Conservation (phyloP, 2,888 invertebrate genomes). For the Euzetes globulus region DNA sequence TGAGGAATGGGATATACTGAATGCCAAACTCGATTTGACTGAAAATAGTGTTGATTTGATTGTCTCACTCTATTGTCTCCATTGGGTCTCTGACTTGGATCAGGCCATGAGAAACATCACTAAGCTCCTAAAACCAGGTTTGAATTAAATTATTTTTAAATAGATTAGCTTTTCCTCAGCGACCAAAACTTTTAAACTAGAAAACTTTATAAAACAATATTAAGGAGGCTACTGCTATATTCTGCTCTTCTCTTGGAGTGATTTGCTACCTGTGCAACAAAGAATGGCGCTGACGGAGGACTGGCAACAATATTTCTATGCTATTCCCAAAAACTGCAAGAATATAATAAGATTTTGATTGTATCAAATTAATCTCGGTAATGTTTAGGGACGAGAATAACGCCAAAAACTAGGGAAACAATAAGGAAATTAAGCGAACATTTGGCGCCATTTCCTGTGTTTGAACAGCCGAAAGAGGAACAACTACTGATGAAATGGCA, state of each 20-base stretch:
- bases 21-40: neutral
- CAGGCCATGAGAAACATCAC: slow-evolving; percentile 35
- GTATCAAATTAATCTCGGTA: neutral
- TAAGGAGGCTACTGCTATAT: slow-evolving; percentile 32
- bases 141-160: neutral
- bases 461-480: slow-evolving; percentile 7
- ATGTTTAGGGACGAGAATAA: neutral
- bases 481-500: slow-evolving; percentile 19
- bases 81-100: slow-evolving; percentile 36
- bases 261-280: slow-evolving; percentile 29
- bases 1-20: slow-evolving; percentile 15
- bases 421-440: neutral
- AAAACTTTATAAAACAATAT: neutral
- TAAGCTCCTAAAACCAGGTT: slow-evolving; percentile 33
- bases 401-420: neutral
- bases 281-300: slow-evolving; percentile 13
- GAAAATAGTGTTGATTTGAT: slow-evolving; percentile 25
- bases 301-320: slow-evolving; percentile 28
- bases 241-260: slow-evolving; percentile 30
- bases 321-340: neutral
- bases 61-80: slow-evolving; percentile 36
- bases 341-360: neutral
- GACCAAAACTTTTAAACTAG: neutral
- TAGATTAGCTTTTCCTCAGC: neutral
- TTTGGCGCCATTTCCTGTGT: slow-evolving; percentile 33